Conservation (phyloP, 2,113 vertebrate species). For the Pogonocichla stellata region DNA sequence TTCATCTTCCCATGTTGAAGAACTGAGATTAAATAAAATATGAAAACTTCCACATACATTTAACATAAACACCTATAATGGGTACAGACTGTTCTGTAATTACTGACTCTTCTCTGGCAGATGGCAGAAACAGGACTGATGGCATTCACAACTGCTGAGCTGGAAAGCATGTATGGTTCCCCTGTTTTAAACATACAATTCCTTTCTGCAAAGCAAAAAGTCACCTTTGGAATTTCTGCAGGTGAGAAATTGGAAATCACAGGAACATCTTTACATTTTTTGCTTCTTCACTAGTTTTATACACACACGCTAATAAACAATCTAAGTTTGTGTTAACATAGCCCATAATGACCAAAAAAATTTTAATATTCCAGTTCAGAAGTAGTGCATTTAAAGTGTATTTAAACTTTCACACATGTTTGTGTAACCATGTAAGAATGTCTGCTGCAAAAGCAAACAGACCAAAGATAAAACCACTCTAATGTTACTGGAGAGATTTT, state of each 20-base stretch:
- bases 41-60: not conserved
- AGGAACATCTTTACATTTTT: not conserved
- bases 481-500: accelerated
- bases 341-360: not conserved
- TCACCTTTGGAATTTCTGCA: not conserved
- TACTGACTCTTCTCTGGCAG: not conserved
- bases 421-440: not conserved
- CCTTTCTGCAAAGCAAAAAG: not conserved
- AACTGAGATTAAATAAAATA: not conserved
- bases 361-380: not conserved
- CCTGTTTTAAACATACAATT: not conserved
- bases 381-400: accelerated
- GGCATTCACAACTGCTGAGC: not conserved
- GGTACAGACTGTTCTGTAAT: not conserved
- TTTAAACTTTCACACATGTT: not conserved
- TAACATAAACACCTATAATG: not conserved
- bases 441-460: not conserved
- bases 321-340: not conserved
- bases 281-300: not conserved
- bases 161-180: not conserved
- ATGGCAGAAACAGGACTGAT: not conserved
- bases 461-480: not conserved
- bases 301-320: not conserved
- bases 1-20: not conserved
- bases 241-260: not conserved